These are phyloP conservation scores for Tetragnatha versicolor DNA, from an alignment of 1,140 invertebrate genomes.

Conservation along the genomic window DNA sequence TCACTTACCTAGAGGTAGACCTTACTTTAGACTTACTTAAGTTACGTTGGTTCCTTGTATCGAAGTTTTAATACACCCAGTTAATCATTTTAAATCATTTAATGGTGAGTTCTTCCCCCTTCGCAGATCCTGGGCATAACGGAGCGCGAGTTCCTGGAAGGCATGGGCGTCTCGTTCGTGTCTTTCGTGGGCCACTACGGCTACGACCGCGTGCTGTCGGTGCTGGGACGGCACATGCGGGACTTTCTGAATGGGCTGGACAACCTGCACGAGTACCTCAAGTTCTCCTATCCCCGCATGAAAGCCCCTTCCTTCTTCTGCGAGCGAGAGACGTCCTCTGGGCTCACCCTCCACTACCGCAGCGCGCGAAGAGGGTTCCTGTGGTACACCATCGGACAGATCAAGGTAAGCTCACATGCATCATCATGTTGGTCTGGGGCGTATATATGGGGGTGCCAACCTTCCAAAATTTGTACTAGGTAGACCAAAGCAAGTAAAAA, in stretches of 20 bases:
- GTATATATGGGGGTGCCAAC: background rate
- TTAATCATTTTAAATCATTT: no score
- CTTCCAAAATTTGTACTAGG: background rate
- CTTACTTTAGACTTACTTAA: no score
- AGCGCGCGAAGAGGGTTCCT: conserved; percentile 91
- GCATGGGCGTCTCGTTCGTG: conserved; percentile 74
- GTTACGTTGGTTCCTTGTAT: no score
- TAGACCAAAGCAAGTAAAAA: no score
- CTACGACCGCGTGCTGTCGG: conserved; percentile 88
- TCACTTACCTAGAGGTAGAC: no score
- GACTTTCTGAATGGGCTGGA: conserved; percentile 96
- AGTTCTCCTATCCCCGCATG: conserved; percentile 94
- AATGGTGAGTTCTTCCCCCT: no score
- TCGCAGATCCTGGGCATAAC: conserved; percentile 79
- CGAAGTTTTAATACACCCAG: no score
- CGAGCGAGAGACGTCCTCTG: conserved; percentile 87
- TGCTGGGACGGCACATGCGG: conserved; percentile 86
- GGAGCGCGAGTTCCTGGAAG: conserved; percentile 86
- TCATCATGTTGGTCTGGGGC: background rate
- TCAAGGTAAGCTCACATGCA: conserved; percentile 66
- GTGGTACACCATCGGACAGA: conserved; percentile 97
- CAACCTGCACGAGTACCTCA: conserved; percentile 96
- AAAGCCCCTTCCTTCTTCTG: conserved; percentile 94
- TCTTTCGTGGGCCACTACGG: conserved; percentile 80
- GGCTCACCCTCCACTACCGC: conserved; percentile 90